These are phyloP conservation scores for Pedetes capensis DNA, from an alignment of 2,113 vertebrate species.

Conservation along the genomic window DNA sequence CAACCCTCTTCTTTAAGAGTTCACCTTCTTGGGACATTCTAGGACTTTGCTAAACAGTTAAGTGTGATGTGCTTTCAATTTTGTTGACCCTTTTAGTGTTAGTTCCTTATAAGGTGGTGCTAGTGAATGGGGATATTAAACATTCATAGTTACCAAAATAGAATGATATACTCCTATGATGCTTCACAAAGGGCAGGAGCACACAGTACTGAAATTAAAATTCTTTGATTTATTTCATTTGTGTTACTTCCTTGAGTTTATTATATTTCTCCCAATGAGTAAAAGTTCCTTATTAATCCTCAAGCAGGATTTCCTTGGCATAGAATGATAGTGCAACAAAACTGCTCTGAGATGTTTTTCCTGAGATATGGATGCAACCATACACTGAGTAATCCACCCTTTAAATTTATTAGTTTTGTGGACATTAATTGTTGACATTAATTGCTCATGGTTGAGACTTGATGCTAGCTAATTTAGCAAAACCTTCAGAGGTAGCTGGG, in stretches of 20 bases:
- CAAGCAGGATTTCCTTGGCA: not conserved
- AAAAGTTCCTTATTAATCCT: not conserved
- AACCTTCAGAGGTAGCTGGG: not conserved
- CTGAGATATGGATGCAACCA: not conserved
- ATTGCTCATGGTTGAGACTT: not conserved
- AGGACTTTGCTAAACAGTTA: not conserved
- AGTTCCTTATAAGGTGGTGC: not conserved
- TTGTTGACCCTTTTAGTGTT: not conserved
- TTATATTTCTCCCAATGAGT: not conserved
- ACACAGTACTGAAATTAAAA: not conserved
- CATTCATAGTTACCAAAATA: not conserved
- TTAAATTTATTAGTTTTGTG: not conserved
- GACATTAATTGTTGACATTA: constrained; percentile 4
- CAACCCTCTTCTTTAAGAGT: not conserved
- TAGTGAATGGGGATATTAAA: not conserved
- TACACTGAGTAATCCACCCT: not conserved
- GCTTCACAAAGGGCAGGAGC: not conserved
- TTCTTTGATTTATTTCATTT: not conserved
- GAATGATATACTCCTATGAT: not conserved
- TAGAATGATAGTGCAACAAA: not conserved
- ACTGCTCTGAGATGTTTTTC: not conserved
- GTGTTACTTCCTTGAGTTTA: not conserved
- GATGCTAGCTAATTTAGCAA: not conserved
- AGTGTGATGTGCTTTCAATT: not conserved
- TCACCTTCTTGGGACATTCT: not conserved